Percentiles rank a stretch among this genome's conserved stretches.
phyloP scores from a whole-genome alignment of 2,797 vertebrate species.

The Stomatorhinus walkeri region DNA sequence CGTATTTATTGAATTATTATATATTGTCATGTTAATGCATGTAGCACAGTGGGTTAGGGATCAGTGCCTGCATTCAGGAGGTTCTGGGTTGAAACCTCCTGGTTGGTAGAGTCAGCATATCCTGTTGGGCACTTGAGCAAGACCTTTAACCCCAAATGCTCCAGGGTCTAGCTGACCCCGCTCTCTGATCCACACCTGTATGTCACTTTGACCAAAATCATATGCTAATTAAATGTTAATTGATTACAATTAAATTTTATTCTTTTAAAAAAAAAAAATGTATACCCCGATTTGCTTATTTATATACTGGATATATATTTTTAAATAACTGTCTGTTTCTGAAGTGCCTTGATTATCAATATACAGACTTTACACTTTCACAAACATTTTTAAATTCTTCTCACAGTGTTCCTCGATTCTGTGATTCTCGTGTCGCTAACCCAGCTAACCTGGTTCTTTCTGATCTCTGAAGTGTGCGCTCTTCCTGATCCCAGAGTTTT shows the following conservation, averaged over 20 bases:
- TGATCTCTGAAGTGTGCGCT: slow-evolving; percentile 38
- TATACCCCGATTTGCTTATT: background rate
- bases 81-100: background rate
- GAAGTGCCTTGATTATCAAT: background rate
- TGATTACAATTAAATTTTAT: background rate
- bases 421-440: background rate
- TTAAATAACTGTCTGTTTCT: background rate
- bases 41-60: background rate
- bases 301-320: background rate
- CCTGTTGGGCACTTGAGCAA: background rate
- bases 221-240: background rate
- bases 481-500: slow-evolving; percentile 34
- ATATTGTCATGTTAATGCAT: background rate
- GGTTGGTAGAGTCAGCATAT: background rate
- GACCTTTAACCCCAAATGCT: background rate
- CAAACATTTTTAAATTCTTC: background rate
- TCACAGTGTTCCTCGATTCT: background rate
- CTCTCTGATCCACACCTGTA: background rate
- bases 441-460: slow-evolving; percentile 40
- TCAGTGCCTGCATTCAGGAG: background rate
- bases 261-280: too few species aligned
- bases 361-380: background rate
- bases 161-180: background rate
- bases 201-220: background rate
- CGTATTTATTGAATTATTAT: background rate